Evolutionary conservation across 2,113 vertebrate genomes (phyloP).

Genomic region (Orcinus orca): DNA sequence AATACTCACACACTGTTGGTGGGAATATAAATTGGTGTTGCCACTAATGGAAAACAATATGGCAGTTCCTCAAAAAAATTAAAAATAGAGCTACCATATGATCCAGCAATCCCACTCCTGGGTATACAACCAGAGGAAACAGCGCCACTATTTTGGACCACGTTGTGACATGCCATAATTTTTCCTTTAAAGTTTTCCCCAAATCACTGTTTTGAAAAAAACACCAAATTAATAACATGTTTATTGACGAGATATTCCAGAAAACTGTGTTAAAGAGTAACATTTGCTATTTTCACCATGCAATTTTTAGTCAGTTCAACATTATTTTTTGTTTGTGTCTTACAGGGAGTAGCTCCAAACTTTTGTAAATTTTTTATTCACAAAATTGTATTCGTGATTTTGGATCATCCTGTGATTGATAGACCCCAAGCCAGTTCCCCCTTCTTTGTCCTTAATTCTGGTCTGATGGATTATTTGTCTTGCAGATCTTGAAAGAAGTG

Average conservation of each 20-base stretch:
- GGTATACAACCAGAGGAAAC: background rate
- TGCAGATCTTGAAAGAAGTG: background rate
- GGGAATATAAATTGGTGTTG: background rate
- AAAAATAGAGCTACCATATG: background rate
- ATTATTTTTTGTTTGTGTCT: background rate
- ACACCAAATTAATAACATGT: background rate
- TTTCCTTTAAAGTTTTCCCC: background rate
- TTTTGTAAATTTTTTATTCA: background rate
- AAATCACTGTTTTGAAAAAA: background rate
- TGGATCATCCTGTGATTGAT: background rate
- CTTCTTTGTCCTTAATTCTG: background rate
- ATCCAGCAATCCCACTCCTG: background rate
- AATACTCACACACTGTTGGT: background rate
- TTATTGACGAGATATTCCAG: background rate
- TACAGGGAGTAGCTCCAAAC: background rate
- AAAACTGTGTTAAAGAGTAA: background rate
- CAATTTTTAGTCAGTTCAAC: background rate
- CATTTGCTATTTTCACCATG: background rate
- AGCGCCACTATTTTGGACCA: background rate
- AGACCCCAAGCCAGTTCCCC: background rate
- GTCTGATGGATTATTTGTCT: background rate
- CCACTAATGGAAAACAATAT: background rate
- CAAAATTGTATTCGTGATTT: background rate
- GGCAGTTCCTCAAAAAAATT: background rate
- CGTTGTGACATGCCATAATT: background rate